These are phyloP conservation scores for Gorilla gorilla DNA, from an alignment of 2,113 vertebrate genomes.

Conservation along the genomic window DNA sequence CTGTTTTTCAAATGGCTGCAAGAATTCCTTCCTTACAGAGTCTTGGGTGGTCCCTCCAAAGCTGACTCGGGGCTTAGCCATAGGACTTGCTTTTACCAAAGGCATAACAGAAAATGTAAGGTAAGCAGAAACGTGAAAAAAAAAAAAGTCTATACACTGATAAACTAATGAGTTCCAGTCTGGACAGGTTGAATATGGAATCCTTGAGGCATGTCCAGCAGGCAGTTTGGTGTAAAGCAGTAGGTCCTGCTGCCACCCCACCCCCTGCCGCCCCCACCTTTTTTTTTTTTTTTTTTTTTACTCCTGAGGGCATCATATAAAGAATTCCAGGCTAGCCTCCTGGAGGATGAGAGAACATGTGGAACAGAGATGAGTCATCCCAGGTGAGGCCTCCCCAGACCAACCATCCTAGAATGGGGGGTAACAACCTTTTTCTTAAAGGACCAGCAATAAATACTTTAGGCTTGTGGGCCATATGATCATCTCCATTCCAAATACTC, in stretches of 20 bases:
- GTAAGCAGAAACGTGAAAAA: neutral
- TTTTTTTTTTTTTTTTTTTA: neutral
- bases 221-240: too few species aligned
- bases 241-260: neutral
- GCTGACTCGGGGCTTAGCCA: neutral
- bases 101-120: neutral
- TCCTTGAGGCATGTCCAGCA: too few species aligned
- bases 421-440: neutral
- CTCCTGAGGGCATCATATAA: neutral
- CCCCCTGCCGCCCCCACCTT: too few species aligned
- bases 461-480: neutral
- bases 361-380: neutral
- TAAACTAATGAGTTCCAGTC: too few species aligned
- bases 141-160: neutral
- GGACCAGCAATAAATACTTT: neutral
- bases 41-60: neutral
- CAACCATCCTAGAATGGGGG: neutral
- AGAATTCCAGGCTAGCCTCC: neutral
- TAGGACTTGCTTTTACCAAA: neutral
- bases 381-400: neutral
- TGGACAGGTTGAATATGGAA: too few species aligned
- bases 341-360: neutral
- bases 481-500: neutral
- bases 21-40: neutral
- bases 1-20: neutral